Percentiles rank a stretch among this genome's conserved stretches.
These are phyloP conservation scores for Rutilus rutilus DNA, from an alignment of 2,113 vertebrate species.

Conservation along the genomic window DNA sequence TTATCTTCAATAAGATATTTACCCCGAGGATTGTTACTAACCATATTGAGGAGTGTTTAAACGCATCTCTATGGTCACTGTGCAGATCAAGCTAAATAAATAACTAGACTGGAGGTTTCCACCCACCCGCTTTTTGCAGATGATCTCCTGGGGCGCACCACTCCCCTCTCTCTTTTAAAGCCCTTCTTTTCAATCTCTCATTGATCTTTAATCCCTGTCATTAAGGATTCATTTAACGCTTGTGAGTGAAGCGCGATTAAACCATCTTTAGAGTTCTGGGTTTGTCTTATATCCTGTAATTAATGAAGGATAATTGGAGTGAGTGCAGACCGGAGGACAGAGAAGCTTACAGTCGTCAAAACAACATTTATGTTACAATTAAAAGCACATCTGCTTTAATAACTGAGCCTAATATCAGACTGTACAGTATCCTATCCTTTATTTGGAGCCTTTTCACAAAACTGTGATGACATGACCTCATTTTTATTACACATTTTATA, in stretches of 20 bases:
- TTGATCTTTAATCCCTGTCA: conserved; percentile 35
- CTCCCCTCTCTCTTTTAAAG: conserved; percentile 25
- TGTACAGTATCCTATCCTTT: not conserved
- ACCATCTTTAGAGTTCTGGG: conserved; percentile 23
- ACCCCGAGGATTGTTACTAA: conserved; percentile 15
- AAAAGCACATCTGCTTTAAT: conserved; percentile 18
- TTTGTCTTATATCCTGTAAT: conserved; percentile 38
- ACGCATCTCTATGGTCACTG: conserved; percentile 26
- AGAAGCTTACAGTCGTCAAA: not conserved
- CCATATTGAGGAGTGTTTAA: not conserved
- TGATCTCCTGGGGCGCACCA: conserved; percentile 4
- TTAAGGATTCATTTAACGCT: conserved; percentile 26
- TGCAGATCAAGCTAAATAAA: conserved; percentile 21
- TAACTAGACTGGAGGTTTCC: conserved; percentile 24
- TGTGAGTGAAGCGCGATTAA: not conserved
- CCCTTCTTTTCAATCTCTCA: conserved; percentile 16
- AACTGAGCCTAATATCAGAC: not conserved
- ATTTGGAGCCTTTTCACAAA: not conserved
- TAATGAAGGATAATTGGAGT: conserved; percentile 29
- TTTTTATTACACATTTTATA: not conserved
- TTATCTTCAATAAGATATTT: conserved; percentile 1
- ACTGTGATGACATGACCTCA: not conserved
- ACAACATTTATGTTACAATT: not conserved
- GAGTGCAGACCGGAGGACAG: not conserved
- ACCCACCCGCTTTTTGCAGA: conserved; percentile 11